phyloP scores from a whole-genome alignment of 2,797 vertebrate species.

The Spinus pinus region DNA sequence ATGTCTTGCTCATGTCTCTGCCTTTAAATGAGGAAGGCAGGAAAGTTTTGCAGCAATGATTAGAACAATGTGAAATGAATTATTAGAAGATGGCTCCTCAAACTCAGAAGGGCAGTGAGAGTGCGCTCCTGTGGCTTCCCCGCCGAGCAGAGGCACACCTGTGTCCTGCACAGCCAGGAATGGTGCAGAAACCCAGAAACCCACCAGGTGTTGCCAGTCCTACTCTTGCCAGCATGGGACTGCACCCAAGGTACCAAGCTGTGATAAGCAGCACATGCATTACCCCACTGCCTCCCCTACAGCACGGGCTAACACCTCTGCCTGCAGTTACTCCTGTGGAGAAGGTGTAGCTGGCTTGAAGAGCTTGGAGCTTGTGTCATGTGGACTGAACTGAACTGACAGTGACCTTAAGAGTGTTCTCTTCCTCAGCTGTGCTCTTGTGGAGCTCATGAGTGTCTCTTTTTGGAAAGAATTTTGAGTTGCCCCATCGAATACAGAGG shows the following conservation, averaged over 20 bases:
- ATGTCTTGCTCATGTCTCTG: not conserved
- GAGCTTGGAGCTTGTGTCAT: not conserved
- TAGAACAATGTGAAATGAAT: not conserved
- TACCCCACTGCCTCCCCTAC: not conserved
- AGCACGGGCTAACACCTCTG: not conserved
- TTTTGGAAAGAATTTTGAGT: not conserved
- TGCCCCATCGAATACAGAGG: not conserved
- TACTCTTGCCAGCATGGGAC: not conserved
- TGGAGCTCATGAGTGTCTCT: not conserved
- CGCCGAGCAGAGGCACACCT: not conserved
- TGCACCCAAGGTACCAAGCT: fast-evolving
- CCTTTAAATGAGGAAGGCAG: not conserved
- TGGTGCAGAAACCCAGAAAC: not conserved
- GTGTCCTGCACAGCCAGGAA: not conserved
- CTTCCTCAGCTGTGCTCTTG: not conserved
- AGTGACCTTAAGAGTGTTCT: not conserved
- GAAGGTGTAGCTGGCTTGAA: not conserved
- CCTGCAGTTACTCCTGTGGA: not conserved
- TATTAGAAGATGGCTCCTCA: not conserved
- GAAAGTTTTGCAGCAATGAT: not conserved
- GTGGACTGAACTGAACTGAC: not conserved
- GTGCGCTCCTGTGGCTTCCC: not conserved
- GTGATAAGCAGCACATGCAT: fast-evolving
- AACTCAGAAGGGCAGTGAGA: not conserved
- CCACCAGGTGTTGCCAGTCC: not conserved